phyloP scores from a whole-genome alignment of 2,113 vertebrate species.

The Candoia aspera region DNA sequence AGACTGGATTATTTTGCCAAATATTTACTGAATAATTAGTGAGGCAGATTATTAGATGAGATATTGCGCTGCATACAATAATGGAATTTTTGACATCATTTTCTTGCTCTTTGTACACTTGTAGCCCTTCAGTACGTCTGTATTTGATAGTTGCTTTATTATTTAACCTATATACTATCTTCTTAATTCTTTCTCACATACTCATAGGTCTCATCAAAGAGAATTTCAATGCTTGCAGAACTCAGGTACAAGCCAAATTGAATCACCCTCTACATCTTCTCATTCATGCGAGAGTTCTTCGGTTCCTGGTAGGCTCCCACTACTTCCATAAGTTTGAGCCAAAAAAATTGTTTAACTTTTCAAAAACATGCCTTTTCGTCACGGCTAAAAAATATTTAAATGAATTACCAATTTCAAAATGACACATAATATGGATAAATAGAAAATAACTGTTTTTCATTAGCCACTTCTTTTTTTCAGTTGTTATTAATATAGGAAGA shows the following conservation, averaged over 20 bases:
- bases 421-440: neutral
- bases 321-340: neutral
- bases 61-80: neutral
- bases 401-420: neutral
- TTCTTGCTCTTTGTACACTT: neutral
- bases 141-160: constrained; percentile 10
- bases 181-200: constrained; percentile 3
- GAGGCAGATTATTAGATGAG: too few species aligned
- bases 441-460: neutral
- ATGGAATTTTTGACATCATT: neutral
- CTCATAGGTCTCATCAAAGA: constrained; percentile 36
- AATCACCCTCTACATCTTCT: constrained; percentile 58
- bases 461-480: neutral
- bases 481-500: neutral
- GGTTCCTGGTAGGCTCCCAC: constrained; percentile 77
- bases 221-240: constrained; percentile 31
- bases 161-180: neutral
- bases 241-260: constrained; percentile 43
- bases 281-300: constrained; percentile 52
- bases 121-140: neutral
- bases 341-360: neutral
- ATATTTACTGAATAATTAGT: too few species aligned
- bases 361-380: neutral
- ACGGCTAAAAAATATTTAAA: neutral
- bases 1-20: too few species aligned